phyloP scores from a whole-genome alignment of 2,888 invertebrate species.

The Labia minor region DNA sequence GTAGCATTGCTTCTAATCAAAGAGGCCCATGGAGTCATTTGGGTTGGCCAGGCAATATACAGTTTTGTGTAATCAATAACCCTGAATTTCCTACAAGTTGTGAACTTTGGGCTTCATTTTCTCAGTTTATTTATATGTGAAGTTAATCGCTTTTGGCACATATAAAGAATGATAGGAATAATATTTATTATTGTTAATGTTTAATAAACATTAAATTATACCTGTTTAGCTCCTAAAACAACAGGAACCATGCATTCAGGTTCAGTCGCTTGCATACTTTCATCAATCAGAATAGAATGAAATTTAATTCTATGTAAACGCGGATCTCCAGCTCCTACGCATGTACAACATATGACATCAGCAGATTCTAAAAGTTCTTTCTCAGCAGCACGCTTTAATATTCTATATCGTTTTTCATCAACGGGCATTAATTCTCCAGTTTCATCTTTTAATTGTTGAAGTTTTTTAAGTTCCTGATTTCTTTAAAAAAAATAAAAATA shows the following conservation, averaged over 20 bases:
- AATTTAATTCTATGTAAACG: constrained; percentile 87
- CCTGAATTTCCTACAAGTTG: too few relatives aligned
- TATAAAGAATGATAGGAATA: too few relatives aligned
- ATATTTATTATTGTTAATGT: background rate
- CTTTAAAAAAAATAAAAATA: constrained; percentile 15
- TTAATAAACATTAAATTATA: constrained; percentile 26
- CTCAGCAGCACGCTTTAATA: constrained; percentile 82
- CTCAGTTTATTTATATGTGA: too few relatives aligned
- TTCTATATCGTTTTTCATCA: constrained; percentile 88
- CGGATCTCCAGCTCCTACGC: constrained; percentile 96
- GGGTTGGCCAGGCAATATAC: too few relatives aligned
- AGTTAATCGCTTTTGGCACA: too few relatives aligned
- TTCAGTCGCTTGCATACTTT: constrained; percentile 94
- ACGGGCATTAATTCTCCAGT: constrained; percentile 92
- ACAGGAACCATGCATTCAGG: constrained; percentile 99
- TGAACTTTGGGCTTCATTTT: too few relatives aligned
- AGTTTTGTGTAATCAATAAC: too few relatives aligned
- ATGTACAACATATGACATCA: constrained; percentile 98
- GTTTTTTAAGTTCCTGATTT: constrained; percentile 86
- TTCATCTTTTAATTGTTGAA: constrained; percentile 94
- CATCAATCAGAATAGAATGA: constrained; percentile 92
- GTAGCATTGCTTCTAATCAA: too few relatives aligned
- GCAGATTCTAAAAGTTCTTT: constrained; percentile 85
- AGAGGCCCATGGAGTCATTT: too few relatives aligned
- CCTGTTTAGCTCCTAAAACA: constrained; percentile 89